These are phyloP conservation scores for Tethya wilhelma DNA, from an alignment of 37 sponge, comb jelly and placozoan species.

Conservation along the genomic window DNA sequence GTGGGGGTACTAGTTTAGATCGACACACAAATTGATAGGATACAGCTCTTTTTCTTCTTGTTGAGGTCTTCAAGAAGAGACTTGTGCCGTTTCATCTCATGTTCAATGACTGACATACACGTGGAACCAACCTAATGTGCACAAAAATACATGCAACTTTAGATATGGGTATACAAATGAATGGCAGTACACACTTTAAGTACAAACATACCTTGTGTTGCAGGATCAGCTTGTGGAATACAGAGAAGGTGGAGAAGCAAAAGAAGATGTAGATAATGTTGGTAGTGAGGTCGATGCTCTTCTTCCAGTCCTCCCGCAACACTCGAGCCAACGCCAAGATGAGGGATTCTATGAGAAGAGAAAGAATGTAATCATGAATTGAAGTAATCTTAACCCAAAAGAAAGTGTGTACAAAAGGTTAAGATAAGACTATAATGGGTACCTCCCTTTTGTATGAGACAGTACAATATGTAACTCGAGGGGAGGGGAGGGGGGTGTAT, in stretches of 20 bases:
- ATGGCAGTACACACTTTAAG: neutral
- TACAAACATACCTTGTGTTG: conserved; percentile 74
- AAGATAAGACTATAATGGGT: neutral
- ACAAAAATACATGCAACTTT: neutral
- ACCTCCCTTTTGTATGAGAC: no score
- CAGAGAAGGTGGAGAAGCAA: conserved; percentile 94
- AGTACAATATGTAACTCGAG: no score
- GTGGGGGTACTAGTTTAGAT: neutral
- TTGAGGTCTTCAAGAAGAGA: conserved; percentile 68
- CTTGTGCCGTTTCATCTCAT: conserved; percentile 84
- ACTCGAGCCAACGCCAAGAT: conserved; percentile 91
- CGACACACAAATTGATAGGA: neutral
- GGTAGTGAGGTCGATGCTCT: conserved; percentile 88
- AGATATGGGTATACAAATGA: neutral
- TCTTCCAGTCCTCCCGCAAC: conserved; percentile 96
- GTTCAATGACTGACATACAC: conserved; percentile 84
- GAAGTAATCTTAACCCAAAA: neutral
- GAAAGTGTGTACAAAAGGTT: neutral
- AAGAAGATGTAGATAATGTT: conserved; percentile 97
- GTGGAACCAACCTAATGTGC: conserved; percentile 77
- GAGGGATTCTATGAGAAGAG: conserved; percentile 70
- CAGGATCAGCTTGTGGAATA: conserved; percentile 81
- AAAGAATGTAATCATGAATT: neutral
- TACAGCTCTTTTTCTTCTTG: conserved; percentile 68
- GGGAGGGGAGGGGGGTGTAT: no score